A percentile compares a stretch with the other conserved stretches of the same genome.
Conservation (phyloP, 2,888 invertebrate species). For the Caradrina clavipalpis region DNA sequence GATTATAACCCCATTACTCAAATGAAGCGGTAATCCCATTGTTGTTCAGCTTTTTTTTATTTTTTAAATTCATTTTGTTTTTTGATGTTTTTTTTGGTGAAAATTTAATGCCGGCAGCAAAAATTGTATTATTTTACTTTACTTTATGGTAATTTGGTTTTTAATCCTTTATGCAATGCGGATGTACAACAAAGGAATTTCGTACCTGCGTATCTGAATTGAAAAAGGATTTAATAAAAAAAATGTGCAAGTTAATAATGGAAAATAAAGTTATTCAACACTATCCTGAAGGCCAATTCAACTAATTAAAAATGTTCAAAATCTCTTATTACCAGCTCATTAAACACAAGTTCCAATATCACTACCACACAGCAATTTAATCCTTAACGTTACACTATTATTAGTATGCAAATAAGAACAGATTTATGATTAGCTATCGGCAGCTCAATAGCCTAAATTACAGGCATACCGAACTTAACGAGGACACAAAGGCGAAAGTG, state of each 20-base stretch:
- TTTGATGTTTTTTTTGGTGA: constrained; percentile 5
- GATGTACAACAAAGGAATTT: background rate
- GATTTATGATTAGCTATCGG: constrained; percentile 41
- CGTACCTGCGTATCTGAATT: background rate
- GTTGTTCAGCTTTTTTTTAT: constrained; percentile 36
- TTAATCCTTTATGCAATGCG: background rate
- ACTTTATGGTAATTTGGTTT: background rate
- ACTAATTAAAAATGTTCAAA: too few relatives aligned
- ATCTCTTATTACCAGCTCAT: background rate
- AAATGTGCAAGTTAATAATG: too few relatives aligned
- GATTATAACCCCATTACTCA: constrained; percentile 69
- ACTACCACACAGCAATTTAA: background rate
- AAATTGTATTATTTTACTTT: background rate
- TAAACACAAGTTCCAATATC: background rate
- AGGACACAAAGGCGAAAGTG: constrained; percentile 66
- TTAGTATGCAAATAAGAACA: constrained; percentile 28
- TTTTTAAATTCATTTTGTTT: constrained; percentile 48
- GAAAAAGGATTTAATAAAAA: background rate
- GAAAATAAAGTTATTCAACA: too few relatives aligned
- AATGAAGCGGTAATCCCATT: constrained; percentile 64
- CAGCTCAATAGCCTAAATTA: constrained; percentile 50
- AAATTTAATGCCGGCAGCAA: background rate
- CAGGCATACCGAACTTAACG: constrained; percentile 50
- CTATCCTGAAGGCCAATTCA: too few relatives aligned
- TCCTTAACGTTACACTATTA: background rate